Evolutionary conservation across 2,888 invertebrate genomes (phyloP), one percentile per base, ranked within the genome.

Genomic region (Nomada fabriciana): DNA sequence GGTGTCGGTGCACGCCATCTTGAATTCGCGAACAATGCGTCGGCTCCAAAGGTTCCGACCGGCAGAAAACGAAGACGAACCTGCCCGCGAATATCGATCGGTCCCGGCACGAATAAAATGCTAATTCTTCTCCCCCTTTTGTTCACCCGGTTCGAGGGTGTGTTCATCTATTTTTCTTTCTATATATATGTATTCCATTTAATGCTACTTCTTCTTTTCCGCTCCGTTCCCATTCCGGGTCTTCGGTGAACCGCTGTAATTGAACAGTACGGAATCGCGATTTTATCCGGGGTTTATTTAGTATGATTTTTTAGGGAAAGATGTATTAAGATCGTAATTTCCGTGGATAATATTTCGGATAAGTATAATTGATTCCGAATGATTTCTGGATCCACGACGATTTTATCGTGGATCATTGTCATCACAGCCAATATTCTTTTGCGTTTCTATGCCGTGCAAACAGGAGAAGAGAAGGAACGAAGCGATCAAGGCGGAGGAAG

Each of bases 11-110:
- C 69, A 65, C 87, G 87, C 87, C 87, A 87, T 87, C 85, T 87
- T 87, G 87, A 85, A 87, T 87, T 85, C 80, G 82, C 72, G 86
- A 87, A 87, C 87, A 87, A 87, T 87, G 83, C 85, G 83, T 86
- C 86, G 82, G 81, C 85, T 81, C 64, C 74, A 75, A 74, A 78
- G 81, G 80, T 70, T 77, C 78, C 86, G 69, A 68, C 82, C 76
- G 73, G 61, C 80, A 77, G 83, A 83, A 85, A 86, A 85, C 82
- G 80, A 82, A 87, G 85, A 86, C 83, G 85, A 87, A 80, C 73
- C 80, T 80, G 74, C 68, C 82, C 78, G 73, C 80, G 82, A 77
- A 85, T 86, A 86, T 86, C 86, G 86, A 86, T 82, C 84, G 76
- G 68, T 52, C 71, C 55, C 25, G 69, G 53, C 75, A 78, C 85